These are phyloP conservation scores for Ia io DNA, from an alignment of 2,113 vertebrate species.

Conservation along the genomic window DNA sequence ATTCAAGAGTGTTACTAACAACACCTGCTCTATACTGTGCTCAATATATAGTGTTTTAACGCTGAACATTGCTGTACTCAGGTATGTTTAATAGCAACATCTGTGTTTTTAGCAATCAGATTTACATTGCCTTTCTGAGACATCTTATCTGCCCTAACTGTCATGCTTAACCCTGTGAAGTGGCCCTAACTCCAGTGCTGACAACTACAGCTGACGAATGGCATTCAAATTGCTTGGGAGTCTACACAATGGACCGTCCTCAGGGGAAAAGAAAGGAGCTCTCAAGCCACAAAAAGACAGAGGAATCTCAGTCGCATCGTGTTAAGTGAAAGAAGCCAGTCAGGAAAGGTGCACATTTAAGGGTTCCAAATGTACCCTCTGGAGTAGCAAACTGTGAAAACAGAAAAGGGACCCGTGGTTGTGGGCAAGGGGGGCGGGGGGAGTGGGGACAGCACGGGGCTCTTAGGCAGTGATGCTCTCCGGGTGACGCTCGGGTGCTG, in stretches of 20 bases:
- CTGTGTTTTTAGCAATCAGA: not conserved
- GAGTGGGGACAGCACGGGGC: not conserved
- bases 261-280: not conserved
- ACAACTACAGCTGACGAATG: not conserved
- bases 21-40: accelerated
- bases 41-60: not conserved
- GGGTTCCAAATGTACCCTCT: not conserved
- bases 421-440: not conserved
- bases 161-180: not conserved
- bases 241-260: not conserved
- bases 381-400: not conserved
- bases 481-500: not conserved
- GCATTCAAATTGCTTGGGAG: not conserved
- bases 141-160: not conserved
- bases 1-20: not conserved
- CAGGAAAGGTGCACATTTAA: not conserved
- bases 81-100: not conserved
- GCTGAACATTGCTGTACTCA: not conserved
- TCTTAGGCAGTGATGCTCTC: not conserved
- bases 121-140: not conserved
- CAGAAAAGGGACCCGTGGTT: not conserved
- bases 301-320: not conserved
- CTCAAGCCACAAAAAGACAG: not conserved
- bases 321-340: not conserved
- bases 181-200: not conserved